Evolutionary conservation across 2,888 invertebrate genomes (phyloP), one percentile per base, ranked within the genome.

Genomic region (Ormia ochracea): DNA sequence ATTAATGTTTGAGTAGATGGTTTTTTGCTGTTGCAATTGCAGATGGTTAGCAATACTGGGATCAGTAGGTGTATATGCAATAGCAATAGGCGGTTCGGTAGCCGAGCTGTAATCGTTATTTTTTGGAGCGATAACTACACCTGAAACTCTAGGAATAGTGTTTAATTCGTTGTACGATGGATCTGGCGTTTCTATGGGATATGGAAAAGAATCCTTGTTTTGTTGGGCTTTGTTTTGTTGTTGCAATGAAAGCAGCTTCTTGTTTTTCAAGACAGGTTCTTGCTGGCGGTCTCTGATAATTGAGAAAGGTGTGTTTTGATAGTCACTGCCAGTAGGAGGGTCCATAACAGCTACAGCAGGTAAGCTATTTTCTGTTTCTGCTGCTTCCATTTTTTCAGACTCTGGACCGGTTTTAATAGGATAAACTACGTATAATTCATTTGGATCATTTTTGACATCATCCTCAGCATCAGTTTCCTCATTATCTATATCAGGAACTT

Each of bases 31-130:
- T n/a, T n/a, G n/a, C n/a, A n/a, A n/a, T n/a, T n/a, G n/a, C n/a
- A n/a, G 19, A 28, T 78, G 61, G 17, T 52, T 70, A 79, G 72
- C 81, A 83, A 85, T 10, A 28, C 36, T 86, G 65, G 91, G 85
- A 88, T 91, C 86, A 0, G 93, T 93, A 5, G 93, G 93, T 0
- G 93, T 93, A 82, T 92, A 93, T 0, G 92, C 93, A 61, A 92
- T 92, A 0, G 93, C 93, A 36, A 93, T 93, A 0, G 93, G 93
- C 14, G 91, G 91, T 50, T 92, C 92, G 0, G 92, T 91, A 10
- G 85, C 87, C 0, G 91, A 90, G n/a, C 83, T 84, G 9, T 86
- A 83, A 1, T 84, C 87, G 10, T 88, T 88, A 63, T 88, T 90
- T 0, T 91, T 87, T 0, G 91, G 88, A 26, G 91, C 90, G 5